A percentile compares a stretch with the other conserved stretches of the same genome.
Conservation (phyloP, 2,888 invertebrate genomes). For the Drosophila barbarae region DNA sequence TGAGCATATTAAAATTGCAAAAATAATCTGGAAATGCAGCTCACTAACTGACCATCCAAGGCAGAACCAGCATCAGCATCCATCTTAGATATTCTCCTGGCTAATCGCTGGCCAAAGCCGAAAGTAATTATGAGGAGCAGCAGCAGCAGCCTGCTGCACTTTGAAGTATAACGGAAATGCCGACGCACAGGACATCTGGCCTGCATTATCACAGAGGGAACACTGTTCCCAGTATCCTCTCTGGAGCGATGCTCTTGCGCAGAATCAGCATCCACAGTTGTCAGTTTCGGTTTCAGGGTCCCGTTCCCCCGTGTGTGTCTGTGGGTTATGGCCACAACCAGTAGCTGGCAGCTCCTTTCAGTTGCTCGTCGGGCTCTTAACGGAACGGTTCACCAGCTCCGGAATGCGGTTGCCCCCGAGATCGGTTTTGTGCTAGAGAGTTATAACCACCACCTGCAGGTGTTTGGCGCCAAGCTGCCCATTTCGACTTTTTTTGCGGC, state of each 20-base stretch:
- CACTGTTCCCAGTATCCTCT: conserved; percentile 55
- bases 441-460: conserved; percentile 30
- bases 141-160: conserved; percentile 9
- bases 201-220: conserved; percentile 2
- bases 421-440: conserved; percentile 18
- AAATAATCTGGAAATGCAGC: conserved; percentile 15
- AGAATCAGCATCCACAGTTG: conserved; percentile 52
- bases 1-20: conserved; percentile 15
- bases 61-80: background rate
- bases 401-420: conserved; percentile 18
- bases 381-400: conserved; percentile 57
- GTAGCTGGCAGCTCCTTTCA: conserved; percentile 31
- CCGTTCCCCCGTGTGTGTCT: background rate
- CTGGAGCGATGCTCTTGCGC: conserved; percentile 39
- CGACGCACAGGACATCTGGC: conserved; percentile 22
- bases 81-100: conserved; percentile 23
- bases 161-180: conserved; percentile 42
- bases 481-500: conserved; percentile 50
- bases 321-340: conserved; percentile 18
- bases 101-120: conserved; percentile 15
- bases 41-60: background rate
- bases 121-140: conserved; percentile 30
- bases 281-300: conserved; percentile 14
- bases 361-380: conserved; percentile 61
- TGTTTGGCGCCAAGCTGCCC: conserved; percentile 72